Conservation (phyloP, 2,797 vertebrate genomes). For the Anguilla marmorata region DNA sequence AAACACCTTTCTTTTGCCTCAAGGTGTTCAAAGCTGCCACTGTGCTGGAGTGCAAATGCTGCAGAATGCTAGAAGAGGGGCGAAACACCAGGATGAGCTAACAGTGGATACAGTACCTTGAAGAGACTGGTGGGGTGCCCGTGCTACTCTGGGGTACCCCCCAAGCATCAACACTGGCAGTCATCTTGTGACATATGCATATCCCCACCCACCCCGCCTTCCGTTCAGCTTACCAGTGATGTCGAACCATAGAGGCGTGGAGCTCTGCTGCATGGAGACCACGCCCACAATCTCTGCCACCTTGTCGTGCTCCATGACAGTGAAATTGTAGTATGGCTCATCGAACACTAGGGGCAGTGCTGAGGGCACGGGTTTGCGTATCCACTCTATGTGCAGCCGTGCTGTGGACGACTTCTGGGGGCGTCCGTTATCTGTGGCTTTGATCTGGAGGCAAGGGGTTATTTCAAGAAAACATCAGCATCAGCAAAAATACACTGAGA, state of each 20-base stretch:
- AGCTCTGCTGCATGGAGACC: conserved; percentile 86
- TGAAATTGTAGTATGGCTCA: conserved; percentile 93
- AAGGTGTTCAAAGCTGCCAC: not conserved
- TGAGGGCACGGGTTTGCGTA: conserved; percentile 76
- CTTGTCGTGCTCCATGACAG: conserved; percentile 89
- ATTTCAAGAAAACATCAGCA: not conserved
- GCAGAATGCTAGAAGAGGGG: conserved; percentile 49
- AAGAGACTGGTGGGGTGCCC: conserved; percentile 33
- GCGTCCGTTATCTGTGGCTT: conserved; percentile 92
- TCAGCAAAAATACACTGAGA: not conserved
- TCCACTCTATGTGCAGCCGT: conserved; percentile 95
- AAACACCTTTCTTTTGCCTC: conserved; percentile 36
- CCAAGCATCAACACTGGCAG: not conserved
- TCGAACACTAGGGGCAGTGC: conserved; percentile 78
- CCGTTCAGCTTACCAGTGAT: conserved; percentile 81
- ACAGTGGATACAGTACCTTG: conserved; percentile 46
- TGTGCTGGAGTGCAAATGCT: conserved; percentile 48
- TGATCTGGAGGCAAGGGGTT: conserved; percentile 75
- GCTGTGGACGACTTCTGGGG: conserved; percentile 91
- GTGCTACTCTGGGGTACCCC: not conserved
- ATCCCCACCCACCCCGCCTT: not conserved
- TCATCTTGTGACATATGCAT: not conserved
- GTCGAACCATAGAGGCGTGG: conserved; percentile 89
- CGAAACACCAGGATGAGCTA: conserved; percentile 41
- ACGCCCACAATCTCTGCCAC: conserved; percentile 93